These are phyloP conservation scores for Caenorhabditis inopinata DNA, from an alignment of 1,140 invertebrate genomes.

Conservation along the genomic window DNA sequence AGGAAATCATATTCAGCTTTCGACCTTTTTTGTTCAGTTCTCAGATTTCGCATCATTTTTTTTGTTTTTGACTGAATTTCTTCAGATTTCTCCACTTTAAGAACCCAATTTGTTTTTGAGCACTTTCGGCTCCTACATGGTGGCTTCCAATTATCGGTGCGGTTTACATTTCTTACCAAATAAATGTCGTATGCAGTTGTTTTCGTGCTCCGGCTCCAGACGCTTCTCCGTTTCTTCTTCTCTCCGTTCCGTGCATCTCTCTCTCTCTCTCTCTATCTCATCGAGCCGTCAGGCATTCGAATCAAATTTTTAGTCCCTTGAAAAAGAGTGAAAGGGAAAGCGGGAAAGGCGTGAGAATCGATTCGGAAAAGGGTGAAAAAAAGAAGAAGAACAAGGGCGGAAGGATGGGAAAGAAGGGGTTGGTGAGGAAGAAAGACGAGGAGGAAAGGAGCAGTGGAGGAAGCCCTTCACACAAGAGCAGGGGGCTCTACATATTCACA, in stretches of 20 bases:
- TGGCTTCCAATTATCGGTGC: background rate
- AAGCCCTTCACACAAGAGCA: constrained; percentile 27
- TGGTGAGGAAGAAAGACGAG: background rate
- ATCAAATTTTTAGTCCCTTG: constrained; percentile 19
- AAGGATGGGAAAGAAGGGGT: constrained; percentile 13
- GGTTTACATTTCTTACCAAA: background rate
- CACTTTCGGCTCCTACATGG: too few species aligned
- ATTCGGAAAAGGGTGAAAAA: constrained; percentile 15
- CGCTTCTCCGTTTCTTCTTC: constrained; percentile 1
- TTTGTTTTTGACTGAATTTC: too few species aligned
- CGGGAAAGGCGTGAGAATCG: constrained; percentile 27
- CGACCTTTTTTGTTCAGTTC: too few species aligned
- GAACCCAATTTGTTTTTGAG: too few species aligned
- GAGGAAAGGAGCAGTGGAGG: background rate
- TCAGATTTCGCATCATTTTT: too few species aligned
- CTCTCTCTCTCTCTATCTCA: too few species aligned
- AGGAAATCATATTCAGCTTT: too few species aligned
- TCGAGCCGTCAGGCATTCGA: constrained; percentile 26
- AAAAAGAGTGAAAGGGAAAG: background rate
- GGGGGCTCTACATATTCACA: background rate
- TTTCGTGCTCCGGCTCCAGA: background rate
- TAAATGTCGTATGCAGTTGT: background rate
- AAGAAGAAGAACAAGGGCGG: constrained; percentile 4
- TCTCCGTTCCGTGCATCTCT: constrained; percentile 1
- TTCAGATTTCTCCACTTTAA: too few species aligned